Base-by-base conservation (phyloP, 2,888 invertebrate genomes). In the Pollenia amentaria region DNA sequence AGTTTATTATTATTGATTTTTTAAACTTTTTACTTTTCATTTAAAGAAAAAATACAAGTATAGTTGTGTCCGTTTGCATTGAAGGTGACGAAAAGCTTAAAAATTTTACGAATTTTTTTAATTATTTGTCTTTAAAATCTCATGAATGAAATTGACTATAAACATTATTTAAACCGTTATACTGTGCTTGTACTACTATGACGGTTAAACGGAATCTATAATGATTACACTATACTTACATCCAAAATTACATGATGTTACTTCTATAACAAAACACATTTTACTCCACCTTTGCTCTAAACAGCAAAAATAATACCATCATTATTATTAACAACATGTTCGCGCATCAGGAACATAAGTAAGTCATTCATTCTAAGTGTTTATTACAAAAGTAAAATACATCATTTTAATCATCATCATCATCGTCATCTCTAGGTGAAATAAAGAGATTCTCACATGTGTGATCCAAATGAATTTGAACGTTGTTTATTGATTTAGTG, bases 251-350 rank as follows among this genome's bases (percentile, higher is more conserved):
- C 46, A 46, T 67, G 67, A 57, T 77, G 67, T 57, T 48, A 57
- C 46, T 44, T 29, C 14, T 48, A 40, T 69, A 60, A 69, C 42
- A 72, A 46, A 53, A 55, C 18, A 65, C 55, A 44, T 53, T 53
- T 44, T 40, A 11, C 44, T n/a, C 0, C 18, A 18, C 2, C 29
- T 1, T 9, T 51, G 9, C 46, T 3, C 2, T 2, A 0, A 29
- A 29, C 48, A 57, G 38, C 77, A 77, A n/a, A 77, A 18, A 18
- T 40, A 80, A 69, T 44, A 12, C 18, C 64, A 48, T 51, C 60
- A 78, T 77, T 70, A 77, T 70, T 57, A 77, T 78, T 65, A 72
- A 69, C 78, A 84, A 67, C 78, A 75, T 84, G 84, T 84, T 79
- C 60, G 78, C 73, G 72, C 84, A 60, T 79, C 84, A 84, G 44